These are phyloP conservation scores for Drosophila eohydei DNA, from an alignment of 2,888 invertebrate genomes.

Conservation along the genomic window DNA sequence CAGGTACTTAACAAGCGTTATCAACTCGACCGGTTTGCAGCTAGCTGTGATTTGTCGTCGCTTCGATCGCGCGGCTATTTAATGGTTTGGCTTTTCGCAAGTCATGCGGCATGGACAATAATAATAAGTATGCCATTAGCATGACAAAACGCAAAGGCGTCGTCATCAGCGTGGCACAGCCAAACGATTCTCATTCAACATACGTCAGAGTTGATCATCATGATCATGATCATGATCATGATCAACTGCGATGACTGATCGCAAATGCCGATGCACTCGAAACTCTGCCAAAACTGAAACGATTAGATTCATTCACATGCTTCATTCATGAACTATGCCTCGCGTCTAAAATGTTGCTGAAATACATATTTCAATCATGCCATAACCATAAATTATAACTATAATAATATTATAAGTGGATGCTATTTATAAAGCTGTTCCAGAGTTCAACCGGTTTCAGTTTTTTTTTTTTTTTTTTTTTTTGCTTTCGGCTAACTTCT, in stretches of 20 bases:
- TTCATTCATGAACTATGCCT: conserved; percentile 4
- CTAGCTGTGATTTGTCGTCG: conserved; percentile 44
- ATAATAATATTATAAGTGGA: neutral
- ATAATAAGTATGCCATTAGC: conserved; percentile 32
- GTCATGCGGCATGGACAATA: conserved; percentile 63
- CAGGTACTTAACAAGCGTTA: conserved; percentile 2
- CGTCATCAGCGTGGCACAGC: conserved; percentile 8
- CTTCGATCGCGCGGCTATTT: conserved; percentile 27
- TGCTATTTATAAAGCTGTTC: neutral
- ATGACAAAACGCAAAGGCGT: conserved; percentile 8
- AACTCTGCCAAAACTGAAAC: neutral
- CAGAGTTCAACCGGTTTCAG: neutral
- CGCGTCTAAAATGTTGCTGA: neutral
- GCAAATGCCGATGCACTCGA: neutral
- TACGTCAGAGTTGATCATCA: conserved; percentile 6
- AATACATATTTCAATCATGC: neutral
- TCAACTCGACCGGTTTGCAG: conserved; percentile 28
- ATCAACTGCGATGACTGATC: neutral
- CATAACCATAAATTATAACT: neutral
- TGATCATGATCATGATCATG: neutral
- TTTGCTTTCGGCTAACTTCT: too few relatives aligned
- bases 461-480: neutral
- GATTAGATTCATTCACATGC: conserved; percentile 7
- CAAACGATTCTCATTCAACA: neutral
- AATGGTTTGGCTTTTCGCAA: conserved; percentile 32